phyloP scores from a whole-genome alignment of 1,140 invertebrate species.

The Sarcophaga bullata region DNA sequence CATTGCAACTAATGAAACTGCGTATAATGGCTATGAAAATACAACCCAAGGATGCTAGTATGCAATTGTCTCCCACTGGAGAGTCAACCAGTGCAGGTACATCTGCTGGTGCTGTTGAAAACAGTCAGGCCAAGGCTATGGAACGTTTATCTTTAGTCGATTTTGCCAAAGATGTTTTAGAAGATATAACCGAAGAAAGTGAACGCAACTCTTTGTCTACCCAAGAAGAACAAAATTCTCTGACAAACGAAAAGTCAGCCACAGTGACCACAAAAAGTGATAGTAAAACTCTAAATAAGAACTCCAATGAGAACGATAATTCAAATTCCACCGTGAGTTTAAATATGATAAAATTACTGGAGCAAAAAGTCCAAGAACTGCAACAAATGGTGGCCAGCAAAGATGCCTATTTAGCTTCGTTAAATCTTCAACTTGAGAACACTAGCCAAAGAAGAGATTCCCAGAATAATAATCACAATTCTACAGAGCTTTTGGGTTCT shows the following conservation, averaged over 20 bases:
- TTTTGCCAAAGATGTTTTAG: constrained; percentile 60
- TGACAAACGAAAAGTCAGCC: constrained; percentile 52
- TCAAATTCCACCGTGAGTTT: constrained; percentile 49
- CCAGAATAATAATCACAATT: constrained; percentile 45
- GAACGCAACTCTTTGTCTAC: constrained; percentile 55
- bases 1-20: constrained; percentile 56
- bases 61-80: neutral
- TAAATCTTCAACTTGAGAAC: constrained; percentile 66
- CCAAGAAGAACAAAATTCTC: constrained; percentile 53
- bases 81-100: neutral
- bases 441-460: constrained; percentile 53
- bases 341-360: constrained; percentile 58
- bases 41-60: constrained; percentile 38
- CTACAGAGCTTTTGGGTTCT: constrained; percentile 51
- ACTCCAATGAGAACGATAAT: constrained; percentile 1
- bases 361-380: constrained; percentile 63
- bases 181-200: constrained; percentile 64
- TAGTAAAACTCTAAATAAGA: constrained; percentile 18
- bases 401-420: constrained; percentile 64
- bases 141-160: constrained; percentile 56
- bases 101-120: neutral
- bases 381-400: constrained; percentile 65
- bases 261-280: constrained; percentile 16
- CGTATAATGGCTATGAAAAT: constrained; percentile 57
- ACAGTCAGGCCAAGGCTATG: constrained; percentile 56